Base-by-base conservation (phyloP, 2,113 vertebrate species). In the Poecile atricapillus region DNA sequence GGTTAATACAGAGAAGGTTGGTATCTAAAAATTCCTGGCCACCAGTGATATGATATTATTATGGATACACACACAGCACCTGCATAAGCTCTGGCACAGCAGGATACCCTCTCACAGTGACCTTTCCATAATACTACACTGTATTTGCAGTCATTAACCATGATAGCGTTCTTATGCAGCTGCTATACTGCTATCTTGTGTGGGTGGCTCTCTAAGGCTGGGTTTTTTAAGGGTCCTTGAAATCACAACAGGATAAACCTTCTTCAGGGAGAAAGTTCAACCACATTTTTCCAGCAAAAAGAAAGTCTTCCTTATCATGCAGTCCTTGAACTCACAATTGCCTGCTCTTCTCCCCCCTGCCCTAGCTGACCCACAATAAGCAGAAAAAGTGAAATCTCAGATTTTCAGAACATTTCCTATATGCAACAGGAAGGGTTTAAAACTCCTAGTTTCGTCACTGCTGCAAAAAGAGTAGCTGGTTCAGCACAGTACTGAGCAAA, bases 191-290 rank as follows among this genome's bases (percentile, higher is more conserved):
- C 93, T 96, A 35, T 95, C 90, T 93, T 90, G 78, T 10, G 93
- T 89, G 79, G 97, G 95, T 94, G 89, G 95, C 82, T 95, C 59
- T 84, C 93, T 89, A 91, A 58, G 14, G 60, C 83, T 92, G 95
- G 60, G 62, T 93, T 97, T 69, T 93, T 79, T 59, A 91, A 92
- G 97, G 91, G 90, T 96, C 93, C 95, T 83, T 96, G 97, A 97
- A 97, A 98, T 97, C 95, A 97, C 94, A 98, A 97, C 95, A 96
- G 90, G 93, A 97, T 92, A 97, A 97, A 90, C 94, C 95, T 96
- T 93, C 88, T 93, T 95, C 74, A 64, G 94, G 93, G 94, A 92
- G 94, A 94, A 96, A 91, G 93, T 93, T 93, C 90, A 97, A 63
- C 95, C 95, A 93, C 96, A 94, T 95, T 97, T 89, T 94, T 97